Base-by-base conservation (phyloP, 2,797 vertebrate genomes). In the Hyperoplus immaculatus region DNA sequence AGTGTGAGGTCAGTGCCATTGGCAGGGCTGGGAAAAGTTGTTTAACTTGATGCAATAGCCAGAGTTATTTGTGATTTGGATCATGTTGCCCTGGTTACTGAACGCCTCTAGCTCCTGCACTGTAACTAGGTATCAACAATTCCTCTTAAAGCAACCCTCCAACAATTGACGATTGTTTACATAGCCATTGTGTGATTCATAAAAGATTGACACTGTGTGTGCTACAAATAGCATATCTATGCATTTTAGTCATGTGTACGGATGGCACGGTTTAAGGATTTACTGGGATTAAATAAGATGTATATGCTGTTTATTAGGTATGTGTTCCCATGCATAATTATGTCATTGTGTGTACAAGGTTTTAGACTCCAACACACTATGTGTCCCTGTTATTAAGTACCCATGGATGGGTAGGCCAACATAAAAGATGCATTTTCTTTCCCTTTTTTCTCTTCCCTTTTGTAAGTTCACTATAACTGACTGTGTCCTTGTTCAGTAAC, bases 31-130 rank as follows among this genome's bases (percentile, higher is more conserved):
- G 21, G 43, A 18, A 57, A 67, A 50, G 18, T 56, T 51, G 60
- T 63, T 73, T 65, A 38, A 53, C 15, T 47, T 41, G 47, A 42
- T 41, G 45, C 61, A 45, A 60, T 56, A 47, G 67, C 66, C 43
- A 56, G 38, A 41, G 65, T 57, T 2, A 66, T 74, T 55, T 74
- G 60, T 46, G 57, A 54, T 58, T 42, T 46, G 58, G 53, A 50
- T 58, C 65, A 12, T 43, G 51, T 58, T 64, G 53, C 54, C 50
- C 59, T 73, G 41, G 14, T 68, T 49, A 57, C 15, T 16, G 29
- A 11, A 11, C 8, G 59, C 71, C 61, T 50, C 39, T 8, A 66
- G 62, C 75, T 49, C 50, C 69, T 55, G 11, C 12, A 46, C 3
- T 4, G 42, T 8, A 12, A 10, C 53, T 6, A 4, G 18, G 51